A percentile compares a stretch with the other conserved stretches of the same genome.
These are phyloP conservation scores for Coturnix japonica DNA, from an alignment of 2,113 vertebrate species.

Conservation along the genomic window DNA sequence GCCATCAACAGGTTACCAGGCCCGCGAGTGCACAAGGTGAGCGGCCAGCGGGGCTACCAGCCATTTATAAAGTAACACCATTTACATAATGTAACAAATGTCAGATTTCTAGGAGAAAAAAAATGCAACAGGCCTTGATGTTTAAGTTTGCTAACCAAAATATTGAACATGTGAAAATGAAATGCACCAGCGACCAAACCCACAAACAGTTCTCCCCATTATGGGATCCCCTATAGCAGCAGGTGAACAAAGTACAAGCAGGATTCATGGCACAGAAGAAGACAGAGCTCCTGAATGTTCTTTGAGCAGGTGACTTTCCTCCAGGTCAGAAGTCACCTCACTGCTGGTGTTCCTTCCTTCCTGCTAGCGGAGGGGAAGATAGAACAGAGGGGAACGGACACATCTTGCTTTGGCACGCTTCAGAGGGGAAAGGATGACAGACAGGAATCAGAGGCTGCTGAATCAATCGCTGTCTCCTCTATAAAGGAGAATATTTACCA, in stretches of 20 bases:
- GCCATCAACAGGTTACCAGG: background rate
- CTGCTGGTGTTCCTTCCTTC: background rate
- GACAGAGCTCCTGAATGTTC: background rate
- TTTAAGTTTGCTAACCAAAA: background rate
- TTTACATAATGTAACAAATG: background rate
- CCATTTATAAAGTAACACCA: background rate
- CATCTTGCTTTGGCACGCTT: background rate
- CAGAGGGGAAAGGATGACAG: background rate
- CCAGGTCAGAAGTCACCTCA: background rate
- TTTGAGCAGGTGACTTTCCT: background rate
- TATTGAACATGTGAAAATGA: background rate
- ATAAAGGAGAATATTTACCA: fast-evolving
- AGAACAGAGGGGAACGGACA: background rate
- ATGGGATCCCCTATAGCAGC: background rate
- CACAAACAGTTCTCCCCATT: background rate
- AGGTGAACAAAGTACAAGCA: background rate
- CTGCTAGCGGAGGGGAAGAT: background rate
- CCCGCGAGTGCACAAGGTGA: fast-evolving
- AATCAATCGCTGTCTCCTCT: background rate
- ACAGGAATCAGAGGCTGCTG: background rate
- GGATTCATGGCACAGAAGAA: background rate
- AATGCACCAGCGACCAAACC: background rate
- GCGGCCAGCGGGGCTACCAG: background rate
- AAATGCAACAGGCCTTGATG: background rate
- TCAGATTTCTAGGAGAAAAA: fast-evolving